Conservation (phyloP, 2,888 invertebrate species). For the Drosophila testacea region DNA sequence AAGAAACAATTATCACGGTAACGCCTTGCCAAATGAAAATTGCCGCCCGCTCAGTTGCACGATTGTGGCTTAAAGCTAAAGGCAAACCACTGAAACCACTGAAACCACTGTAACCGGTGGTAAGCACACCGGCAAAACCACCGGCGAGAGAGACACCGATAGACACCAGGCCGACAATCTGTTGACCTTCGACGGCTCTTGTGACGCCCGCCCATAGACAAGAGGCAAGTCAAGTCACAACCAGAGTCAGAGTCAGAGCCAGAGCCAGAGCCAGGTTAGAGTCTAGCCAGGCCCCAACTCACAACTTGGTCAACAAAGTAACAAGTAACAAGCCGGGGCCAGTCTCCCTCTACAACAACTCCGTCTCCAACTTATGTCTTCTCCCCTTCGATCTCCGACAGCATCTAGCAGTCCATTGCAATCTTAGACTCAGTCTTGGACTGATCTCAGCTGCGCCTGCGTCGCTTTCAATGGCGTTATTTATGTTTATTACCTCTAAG, state of each 20-base stretch:
- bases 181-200: slow-evolving; percentile 77
- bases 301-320: slow-evolving; percentile 56
- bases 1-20: slow-evolving; percentile 81
- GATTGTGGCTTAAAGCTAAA: slow-evolving; percentile 25
- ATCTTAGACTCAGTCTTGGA: slow-evolving; percentile 63
- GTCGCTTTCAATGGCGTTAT: slow-evolving; percentile 81
- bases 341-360: slow-evolving; percentile 22
- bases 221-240: slow-evolving; percentile 34
- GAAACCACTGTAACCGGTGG: slow-evolving; percentile 15
- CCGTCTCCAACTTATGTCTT: neutral
- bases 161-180: slow-evolving; percentile 77
- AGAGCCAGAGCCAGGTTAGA: slow-evolving; percentile 8
- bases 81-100: slow-evolving; percentile 18
- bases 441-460: slow-evolving; percentile 72
- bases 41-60: slow-evolving; percentile 50
- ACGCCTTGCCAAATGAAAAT: slow-evolving; percentile 60
- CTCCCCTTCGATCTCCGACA: slow-evolving; percentile 22
- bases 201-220: slow-evolving; percentile 73
- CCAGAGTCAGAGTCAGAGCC: slow-evolving; percentile 7
- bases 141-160: slow-evolving; percentile 54
- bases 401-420: slow-evolving; percentile 43
- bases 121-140: slow-evolving; percentile 23
- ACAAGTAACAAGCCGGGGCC: slow-evolving; percentile 53
- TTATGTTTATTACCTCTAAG: slow-evolving; percentile 82
- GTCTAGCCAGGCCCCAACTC: slow-evolving; percentile 28